Percentiles rank a stretch among this genome's conserved stretches.
These are phyloP conservation scores for Oreortyx pictus DNA, from an alignment of 2,797 vertebrate species.

Conservation along the genomic window DNA sequence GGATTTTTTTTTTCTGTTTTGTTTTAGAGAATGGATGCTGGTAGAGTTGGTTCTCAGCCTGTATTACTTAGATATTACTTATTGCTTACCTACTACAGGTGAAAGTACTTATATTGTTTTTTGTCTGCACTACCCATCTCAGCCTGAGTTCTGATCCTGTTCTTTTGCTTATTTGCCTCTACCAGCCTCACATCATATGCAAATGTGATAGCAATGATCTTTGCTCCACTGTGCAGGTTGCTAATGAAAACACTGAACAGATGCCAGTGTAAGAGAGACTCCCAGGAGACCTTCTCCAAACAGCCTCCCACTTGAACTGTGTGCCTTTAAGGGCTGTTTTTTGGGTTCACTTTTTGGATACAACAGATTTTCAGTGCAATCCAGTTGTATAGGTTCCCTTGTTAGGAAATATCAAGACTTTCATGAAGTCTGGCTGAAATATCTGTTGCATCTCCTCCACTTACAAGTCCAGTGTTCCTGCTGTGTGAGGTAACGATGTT, in stretches of 20 bases:
- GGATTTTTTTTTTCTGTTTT: neutral
- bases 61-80: too few relatives aligned
- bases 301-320: neutral
- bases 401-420: neutral
- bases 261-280: neutral
- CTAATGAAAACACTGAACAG: neutral
- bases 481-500: neutral
- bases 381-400: neutral
- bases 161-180: neutral
- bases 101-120: neutral
- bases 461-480: neutral
- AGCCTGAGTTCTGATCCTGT: neutral
- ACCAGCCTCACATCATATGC: fast-evolving
- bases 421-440: neutral
- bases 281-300: neutral
- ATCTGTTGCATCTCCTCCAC: neutral
- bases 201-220: neutral
- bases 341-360: neutral
- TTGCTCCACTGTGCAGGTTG: neutral
- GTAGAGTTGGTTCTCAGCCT: neutral
- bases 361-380: neutral
- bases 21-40: neutral
- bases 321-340: neutral
- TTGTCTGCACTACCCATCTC: neutral
- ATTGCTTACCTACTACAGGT: neutral